Evolutionary conservation across 2,888 invertebrate genomes (phyloP), one percentile per base, ranked within the genome.

Genomic region (Callyntrura guangdongensis): DNA sequence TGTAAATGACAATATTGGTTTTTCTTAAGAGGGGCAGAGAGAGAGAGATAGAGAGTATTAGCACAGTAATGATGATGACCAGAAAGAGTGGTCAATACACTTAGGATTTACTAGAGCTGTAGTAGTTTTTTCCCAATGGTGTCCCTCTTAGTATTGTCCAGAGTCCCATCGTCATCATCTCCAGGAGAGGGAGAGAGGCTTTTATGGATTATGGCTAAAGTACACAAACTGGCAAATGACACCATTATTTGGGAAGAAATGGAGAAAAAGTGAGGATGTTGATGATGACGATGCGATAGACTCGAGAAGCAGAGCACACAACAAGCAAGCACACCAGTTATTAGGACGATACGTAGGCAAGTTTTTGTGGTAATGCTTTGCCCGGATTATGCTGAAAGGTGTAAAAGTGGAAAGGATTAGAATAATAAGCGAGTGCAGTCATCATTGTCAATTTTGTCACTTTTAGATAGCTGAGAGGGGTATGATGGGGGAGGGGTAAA

Each of bases 381-480:
- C 17, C 5, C 17, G 59, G 3, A 59, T 59, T 22, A 72, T 27
- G 36, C 14, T 2, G 59, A 83, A 67, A 83, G 45, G 47, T 36
- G 64, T 61, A 36, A 87, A 87, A 61, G 87, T 81, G 87, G 45
- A 89, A 89, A 84, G 81, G 84, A 72, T 87, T 81, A 87, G 69
- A 9, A 64, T 25, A 64, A 64, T 64, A 25, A 69, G n/a, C n/a
- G n/a, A n/a, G n/a, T n/a, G n/a, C n/a, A n/a, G n/a, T n/a, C n/a
- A n/a, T n/a, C n/a, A n/a, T n/a, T n/a, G n/a, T n/a, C n/a, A n/a
- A n/a, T n/a, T n/a, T n/a, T n/a, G n/a, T n/a, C n/a, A n/a, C n/a
- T n/a, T n/a, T n/a, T n/a, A n/a, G n/a, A n/a, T n/a, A n/a, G n/a
- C n/a, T n/a, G n/a, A n/a, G n/a, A n/a, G n/a, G 4, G 45, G 45